Conservation (phyloP, 35 echinoderm and acorn worm species). For the Lytechinus pictus region DNA sequence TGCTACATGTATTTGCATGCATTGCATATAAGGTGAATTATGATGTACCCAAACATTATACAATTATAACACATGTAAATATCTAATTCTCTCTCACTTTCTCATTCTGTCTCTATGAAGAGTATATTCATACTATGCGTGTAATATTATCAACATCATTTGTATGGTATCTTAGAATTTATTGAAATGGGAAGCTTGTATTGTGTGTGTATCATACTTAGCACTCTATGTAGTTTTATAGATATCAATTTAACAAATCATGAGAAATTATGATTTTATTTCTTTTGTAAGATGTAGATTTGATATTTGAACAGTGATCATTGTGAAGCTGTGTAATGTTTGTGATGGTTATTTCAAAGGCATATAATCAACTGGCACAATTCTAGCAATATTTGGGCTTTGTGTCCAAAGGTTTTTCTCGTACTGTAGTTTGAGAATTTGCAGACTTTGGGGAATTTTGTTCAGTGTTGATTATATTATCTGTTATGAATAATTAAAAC, state of each 20-base stretch:
- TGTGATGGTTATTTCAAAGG: neutral
- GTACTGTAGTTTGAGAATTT: neutral
- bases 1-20: neutral
- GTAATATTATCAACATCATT: neutral
- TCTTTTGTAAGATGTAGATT: neutral
- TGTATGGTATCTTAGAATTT: neutral
- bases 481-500: neutral
- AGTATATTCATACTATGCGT: neutral
- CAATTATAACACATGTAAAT: neutral
- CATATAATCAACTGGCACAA: neutral
- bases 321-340: constrained; percentile 10
- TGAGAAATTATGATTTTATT: neutral
- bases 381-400: neutral
- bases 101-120: neutral
- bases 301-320: neutral
- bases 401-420: neutral
- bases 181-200: neutral
- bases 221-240: neutral
- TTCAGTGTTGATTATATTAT: neutral
- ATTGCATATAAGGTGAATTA: neutral
- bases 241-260: neutral
- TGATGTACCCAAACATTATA: neutral
- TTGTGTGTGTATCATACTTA: neutral
- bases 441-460: neutral
- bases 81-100: neutral